Evolutionary conservation across 1,140 invertebrate genomes (phyloP), one percentile per base, ranked within the genome.

Genomic region (Conopomorpha cramerella): DNA sequence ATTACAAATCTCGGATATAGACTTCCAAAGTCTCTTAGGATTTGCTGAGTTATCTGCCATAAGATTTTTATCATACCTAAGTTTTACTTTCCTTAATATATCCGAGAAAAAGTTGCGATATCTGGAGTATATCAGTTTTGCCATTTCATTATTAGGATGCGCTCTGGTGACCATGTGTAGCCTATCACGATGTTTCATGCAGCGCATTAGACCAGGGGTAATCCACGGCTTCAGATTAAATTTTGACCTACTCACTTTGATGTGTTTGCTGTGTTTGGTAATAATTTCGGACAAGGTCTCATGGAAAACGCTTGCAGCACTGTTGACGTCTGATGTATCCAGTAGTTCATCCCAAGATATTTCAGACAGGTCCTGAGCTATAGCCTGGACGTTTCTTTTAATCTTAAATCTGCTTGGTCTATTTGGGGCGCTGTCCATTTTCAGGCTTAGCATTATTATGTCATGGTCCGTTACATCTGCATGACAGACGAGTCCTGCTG

Each of bases 171-270:
- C 8, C 13, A 8, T 10, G 18, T 34, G 33, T 8, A 34, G 33
- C 8, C 23, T 4, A 16, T 34, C 33, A 4, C 33, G 33, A 8
- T 34, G 16, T 16, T 18, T 18, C 4, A 34, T 34, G 19, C 33
- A 34, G 3, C 19, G 7, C n/a, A 34, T 23, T 11, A 34, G 33
- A 3, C 17, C 16, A 3, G 33, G 33, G 4, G 33, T 34, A 13
- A 34, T 34, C 33, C 33, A 34, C 2, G 33, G 33, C 13, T 34
- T 34, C 3, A 34, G 8, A 23, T 3, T 14, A 15, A 15, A 17
- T 16, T 14, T 32, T 7, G 27, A 29, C 4, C 27, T 29, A 11
- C 27, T 29, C 6, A 29, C 11, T 4, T 3, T 8, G 3, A n/a
- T 11, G 3, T 7, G 4, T 3, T 8, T 3, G 8, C 6, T 29